Evolutionary conservation across 2,797 vertebrate genomes (phyloP).

Genomic region (Meriones psammophilus): DNA sequence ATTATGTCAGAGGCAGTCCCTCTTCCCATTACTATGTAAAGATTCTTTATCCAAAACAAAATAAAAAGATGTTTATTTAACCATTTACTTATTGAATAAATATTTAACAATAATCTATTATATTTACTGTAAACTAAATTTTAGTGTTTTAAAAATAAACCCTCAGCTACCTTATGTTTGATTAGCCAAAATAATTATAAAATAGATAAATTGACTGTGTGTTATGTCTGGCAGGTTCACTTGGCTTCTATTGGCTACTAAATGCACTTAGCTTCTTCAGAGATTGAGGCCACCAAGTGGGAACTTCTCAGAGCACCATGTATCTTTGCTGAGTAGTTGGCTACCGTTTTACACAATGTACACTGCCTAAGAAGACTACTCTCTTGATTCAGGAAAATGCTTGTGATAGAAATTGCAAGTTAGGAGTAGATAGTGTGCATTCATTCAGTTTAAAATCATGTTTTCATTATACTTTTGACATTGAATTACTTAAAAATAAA

Average conservation of each 20-base stretch:
- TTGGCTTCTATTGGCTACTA: neutral
- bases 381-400: constrained; percentile 7
- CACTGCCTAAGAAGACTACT: neutral
- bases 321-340: neutral
- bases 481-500: neutral
- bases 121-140: neutral
- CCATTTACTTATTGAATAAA: constrained; percentile 1
- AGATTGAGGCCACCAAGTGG: neutral
- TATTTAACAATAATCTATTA: neutral
- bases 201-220: neutral
- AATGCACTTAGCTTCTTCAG: neutral
- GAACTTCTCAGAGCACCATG: neutral
- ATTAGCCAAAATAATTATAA: neutral
- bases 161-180: neutral
- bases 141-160: constrained; percentile 21
- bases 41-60: constrained; percentile 12
- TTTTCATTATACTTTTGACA: neutral
- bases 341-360: neutral
- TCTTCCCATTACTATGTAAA: too few relatives aligned
- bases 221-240: neutral
- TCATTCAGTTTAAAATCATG: neutral
- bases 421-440: neutral
- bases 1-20: too few relatives aligned
- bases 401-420: neutral
- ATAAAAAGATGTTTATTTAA: neutral